phyloP scores from a whole-genome alignment of 2,113 vertebrate genomes.

The Dissostichus mawsoni region DNA sequence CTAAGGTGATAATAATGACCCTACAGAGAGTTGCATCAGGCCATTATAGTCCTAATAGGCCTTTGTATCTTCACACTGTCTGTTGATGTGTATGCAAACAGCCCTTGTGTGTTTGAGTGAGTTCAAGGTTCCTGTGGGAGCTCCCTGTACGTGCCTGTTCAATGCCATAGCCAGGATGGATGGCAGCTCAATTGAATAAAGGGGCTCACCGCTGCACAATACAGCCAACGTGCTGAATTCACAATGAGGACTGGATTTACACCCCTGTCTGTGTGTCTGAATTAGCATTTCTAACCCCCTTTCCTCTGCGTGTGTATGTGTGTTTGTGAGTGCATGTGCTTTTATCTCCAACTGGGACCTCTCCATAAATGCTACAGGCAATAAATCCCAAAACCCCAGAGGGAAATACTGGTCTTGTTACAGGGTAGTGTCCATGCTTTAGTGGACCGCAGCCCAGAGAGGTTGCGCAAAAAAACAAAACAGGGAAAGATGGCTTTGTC shows the following conservation, averaged over 20 bases:
- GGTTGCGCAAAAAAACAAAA: conserved; percentile 19
- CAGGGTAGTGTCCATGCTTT: conserved; percentile 62
- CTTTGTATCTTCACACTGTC: conserved; percentile 59
- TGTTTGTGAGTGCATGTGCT: conserved; percentile 56
- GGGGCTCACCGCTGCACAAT: conserved; percentile 75
- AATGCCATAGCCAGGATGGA: conserved; percentile 71
- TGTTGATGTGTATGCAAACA: conserved; percentile 73
- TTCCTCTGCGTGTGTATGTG: conserved; percentile 35
- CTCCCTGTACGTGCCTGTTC: conserved; percentile 68
- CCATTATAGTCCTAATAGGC: conserved; percentile 73
- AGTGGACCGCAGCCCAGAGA: conserved; percentile 49
- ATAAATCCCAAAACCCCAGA: conserved; percentile 63
- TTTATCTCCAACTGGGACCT: conserved; percentile 66
- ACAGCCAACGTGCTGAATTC: conserved; percentile 74
- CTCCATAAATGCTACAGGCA: conserved; percentile 70
- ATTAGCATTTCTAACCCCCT: conserved; percentile 75
- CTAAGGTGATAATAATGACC: conserved; percentile 69
- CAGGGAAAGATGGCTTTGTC: conserved; percentile 10
- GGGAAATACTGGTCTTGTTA: conserved; percentile 67
- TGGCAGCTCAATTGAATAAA: conserved; percentile 80
- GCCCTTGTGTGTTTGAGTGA: conserved; percentile 64
- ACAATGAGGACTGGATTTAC: conserved; percentile 77
- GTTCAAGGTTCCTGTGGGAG: conserved; percentile 74
- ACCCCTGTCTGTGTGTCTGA: conserved; percentile 58
- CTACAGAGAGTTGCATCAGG: conserved; percentile 62